These are phyloP conservation scores for Apistogramma diplotaenia DNA, from an alignment of 2,113 vertebrate genomes.

Conservation along the genomic window DNA sequence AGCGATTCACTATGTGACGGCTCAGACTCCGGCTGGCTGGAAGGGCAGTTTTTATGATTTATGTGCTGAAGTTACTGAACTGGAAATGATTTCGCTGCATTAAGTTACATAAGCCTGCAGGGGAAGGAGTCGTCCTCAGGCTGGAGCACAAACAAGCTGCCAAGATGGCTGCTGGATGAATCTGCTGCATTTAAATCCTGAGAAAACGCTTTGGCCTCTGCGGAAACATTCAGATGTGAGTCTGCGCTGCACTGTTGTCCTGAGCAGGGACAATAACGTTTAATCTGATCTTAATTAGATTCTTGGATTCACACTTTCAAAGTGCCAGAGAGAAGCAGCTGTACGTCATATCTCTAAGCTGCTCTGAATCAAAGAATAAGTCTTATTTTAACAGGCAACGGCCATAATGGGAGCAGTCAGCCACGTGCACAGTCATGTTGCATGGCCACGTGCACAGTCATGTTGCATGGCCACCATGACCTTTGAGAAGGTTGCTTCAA, in stretches of 20 bases:
- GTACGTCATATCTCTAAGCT: too few relatives aligned
- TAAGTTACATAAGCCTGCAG: background rate
- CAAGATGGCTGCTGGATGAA: background rate
- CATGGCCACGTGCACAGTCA: too few relatives aligned
- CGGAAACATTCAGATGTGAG: background rate
- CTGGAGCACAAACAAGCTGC: background rate
- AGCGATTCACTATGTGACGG: background rate
- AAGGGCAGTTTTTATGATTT: background rate
- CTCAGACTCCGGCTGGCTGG: background rate
- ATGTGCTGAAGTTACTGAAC: slow-evolving; percentile 1
- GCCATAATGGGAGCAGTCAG: too few relatives aligned
- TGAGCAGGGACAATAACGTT: too few relatives aligned
- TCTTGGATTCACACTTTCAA: too few relatives aligned
- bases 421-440: too few relatives aligned
- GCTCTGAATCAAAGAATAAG: too few relatives aligned
- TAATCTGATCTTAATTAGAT: too few relatives aligned
- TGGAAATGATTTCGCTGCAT: background rate
- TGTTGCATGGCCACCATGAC: too few relatives aligned
- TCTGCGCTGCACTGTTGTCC: too few relatives aligned
- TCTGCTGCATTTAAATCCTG: background rate
- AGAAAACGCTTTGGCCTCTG: background rate
- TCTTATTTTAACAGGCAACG: too few relatives aligned
- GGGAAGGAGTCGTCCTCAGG: background rate
- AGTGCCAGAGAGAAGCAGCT: too few relatives aligned
- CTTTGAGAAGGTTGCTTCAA: background rate